Conservation (phyloP, 2,888 invertebrate genomes). For the Koerneria pararmatus region DNA sequence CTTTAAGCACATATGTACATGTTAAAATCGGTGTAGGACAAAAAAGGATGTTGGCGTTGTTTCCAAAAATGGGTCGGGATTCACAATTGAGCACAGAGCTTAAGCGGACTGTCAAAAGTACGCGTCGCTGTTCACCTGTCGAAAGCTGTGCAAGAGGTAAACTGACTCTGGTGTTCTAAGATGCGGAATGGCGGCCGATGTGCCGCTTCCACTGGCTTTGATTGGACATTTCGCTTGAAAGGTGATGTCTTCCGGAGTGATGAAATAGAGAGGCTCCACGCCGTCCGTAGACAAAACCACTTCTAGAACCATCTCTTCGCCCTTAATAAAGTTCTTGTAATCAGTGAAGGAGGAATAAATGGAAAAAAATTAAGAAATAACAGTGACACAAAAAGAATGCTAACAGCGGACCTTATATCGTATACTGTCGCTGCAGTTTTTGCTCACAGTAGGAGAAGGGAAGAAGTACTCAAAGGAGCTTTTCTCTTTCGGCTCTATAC, state of each 20-base stretch:
- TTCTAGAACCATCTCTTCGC: constrained; percentile 55
- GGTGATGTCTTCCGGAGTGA: constrained; percentile 59
- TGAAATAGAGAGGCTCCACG: constrained; percentile 60
- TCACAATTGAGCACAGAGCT: no score
- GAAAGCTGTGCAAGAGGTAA: no score
- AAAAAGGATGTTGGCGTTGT: no score
- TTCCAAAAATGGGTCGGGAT: no score
- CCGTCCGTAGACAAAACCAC: constrained; percentile 60
- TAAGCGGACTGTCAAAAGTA: no score
- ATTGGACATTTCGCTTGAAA: constrained; percentile 35
- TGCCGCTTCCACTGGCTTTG: no score
- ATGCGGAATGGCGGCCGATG: no score
- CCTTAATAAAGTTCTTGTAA: constrained; percentile 34
- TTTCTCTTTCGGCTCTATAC: constrained; percentile 55
- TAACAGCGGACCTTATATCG: constrained; percentile 43
- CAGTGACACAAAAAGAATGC: neutral
- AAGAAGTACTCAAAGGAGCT: constrained; percentile 53
- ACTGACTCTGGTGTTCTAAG: no score
- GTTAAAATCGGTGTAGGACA: no score
- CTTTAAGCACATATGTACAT: no score
- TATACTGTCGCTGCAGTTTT: constrained; percentile 58
- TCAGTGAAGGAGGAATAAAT: neutral
- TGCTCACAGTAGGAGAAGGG: constrained; percentile 54
- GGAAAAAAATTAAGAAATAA: neutral
- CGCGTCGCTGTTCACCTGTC: no score